Percentiles rank a stretch among this genome's conserved stretches.
Conservation (phyloP, 2,888 invertebrate species). For the Geotrupes spiniger region DNA sequence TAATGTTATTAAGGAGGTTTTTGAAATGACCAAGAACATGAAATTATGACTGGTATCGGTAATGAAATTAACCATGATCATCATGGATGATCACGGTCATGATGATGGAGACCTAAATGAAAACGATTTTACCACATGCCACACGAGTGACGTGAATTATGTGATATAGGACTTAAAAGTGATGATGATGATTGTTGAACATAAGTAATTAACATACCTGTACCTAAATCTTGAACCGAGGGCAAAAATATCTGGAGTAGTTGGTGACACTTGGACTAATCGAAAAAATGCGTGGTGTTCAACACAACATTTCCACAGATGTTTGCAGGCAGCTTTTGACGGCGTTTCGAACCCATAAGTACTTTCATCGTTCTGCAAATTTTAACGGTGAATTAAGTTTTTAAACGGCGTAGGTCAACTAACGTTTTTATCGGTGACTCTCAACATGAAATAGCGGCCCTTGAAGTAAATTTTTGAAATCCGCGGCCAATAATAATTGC, state of each 20-base stretch:
- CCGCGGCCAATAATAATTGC: constrained; percentile 97
- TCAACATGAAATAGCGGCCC: constrained; percentile 93
- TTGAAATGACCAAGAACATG: too few relatives aligned
- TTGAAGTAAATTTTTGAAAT: constrained; percentile 96
- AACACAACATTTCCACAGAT: constrained; percentile 93
- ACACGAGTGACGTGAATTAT: too few relatives aligned
- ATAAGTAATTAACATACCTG: too few relatives aligned
- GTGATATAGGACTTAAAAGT: too few relatives aligned
- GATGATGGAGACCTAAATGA: too few relatives aligned
- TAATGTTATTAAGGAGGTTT: too few relatives aligned
- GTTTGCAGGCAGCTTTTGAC: constrained; percentile 88
- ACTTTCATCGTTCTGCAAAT: constrained; percentile 80
- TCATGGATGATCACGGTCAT: too few relatives aligned
- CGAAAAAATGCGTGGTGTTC: constrained; percentile 95
- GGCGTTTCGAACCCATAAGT: constrained; percentile 96
- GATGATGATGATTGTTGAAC: too few relatives aligned
- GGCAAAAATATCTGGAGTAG: constrained; percentile 72
- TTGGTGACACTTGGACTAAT: constrained; percentile 76
- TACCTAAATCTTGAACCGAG: constrained; percentile 77
- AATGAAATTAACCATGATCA: too few relatives aligned
- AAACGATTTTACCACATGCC: too few relatives aligned
- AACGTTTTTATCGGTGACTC: constrained; percentile 95
- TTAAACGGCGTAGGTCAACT: too few relatives aligned
- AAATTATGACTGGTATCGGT: too few relatives aligned
- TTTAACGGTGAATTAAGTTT: not conserved